phyloP scores from a whole-genome alignment of 2,113 vertebrate genomes.

The Hemiscyllium ocellatum region DNA sequence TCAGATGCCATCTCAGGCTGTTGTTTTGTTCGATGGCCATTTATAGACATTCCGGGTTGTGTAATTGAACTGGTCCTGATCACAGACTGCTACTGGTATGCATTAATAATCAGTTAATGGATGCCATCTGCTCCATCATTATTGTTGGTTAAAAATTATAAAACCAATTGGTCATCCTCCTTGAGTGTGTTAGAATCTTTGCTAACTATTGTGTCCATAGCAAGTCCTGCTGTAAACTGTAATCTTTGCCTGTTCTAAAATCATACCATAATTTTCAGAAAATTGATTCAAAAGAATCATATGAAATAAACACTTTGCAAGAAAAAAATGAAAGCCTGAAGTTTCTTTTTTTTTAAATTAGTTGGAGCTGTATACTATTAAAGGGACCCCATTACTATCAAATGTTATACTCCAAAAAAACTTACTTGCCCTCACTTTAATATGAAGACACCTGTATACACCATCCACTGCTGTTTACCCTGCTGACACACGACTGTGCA shows the following conservation, averaged over 20 bases:
- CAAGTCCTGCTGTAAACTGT: neutral
- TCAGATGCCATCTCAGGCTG: neutral
- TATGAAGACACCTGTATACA: neutral
- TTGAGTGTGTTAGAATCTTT: neutral
- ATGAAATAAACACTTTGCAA: neutral
- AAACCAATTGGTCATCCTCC: constrained; percentile 32
- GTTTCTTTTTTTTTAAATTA: neutral
- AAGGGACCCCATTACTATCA: neutral
- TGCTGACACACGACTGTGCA: too few relatives aligned
- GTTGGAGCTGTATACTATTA: neutral
- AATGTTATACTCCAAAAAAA: neutral
- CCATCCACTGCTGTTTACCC: too few relatives aligned
- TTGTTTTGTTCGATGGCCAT: neutral
- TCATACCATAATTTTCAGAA: neutral
- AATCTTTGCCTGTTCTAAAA: neutral
- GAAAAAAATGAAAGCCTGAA: neutral
- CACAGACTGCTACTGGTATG: constrained; percentile 21
- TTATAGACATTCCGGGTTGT: constrained; percentile 5
- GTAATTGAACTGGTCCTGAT: neutral
- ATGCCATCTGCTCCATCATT: constrained; percentile 26
- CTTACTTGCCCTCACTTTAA: neutral
- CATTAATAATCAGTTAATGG: constrained; percentile 35
- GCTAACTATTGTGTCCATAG: neutral
- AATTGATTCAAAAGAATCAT: neutral
- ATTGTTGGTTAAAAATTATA: neutral